Base-by-base conservation (phyloP, 2,888 invertebrate species). In the Embidobia sp. region DNA sequence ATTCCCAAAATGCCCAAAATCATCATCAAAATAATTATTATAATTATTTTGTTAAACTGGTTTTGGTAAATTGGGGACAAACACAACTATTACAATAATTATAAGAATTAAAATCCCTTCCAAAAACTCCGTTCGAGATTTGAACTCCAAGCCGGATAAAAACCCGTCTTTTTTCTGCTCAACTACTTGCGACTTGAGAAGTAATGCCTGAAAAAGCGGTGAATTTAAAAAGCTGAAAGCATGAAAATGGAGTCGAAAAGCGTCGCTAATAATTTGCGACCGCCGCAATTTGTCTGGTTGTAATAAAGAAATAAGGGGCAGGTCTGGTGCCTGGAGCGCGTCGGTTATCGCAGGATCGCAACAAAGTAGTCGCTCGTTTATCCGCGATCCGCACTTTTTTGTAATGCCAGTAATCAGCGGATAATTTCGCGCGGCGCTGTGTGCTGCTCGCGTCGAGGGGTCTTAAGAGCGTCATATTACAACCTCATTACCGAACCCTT, bases 401-500 rank as follows among this genome's bases (percentile, higher is more conserved):
- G 31, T 69, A 55, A 78, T 70, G 61, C 18, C 66, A 72, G 77
- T 75, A 75, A 79, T 79, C 77, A 59, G 42, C 63, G 44, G 73
- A 76, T 67, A 76, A 74, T 66, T 61, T 15, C 49, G 31, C 40
- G 66, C 57, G 42, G 29, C 26, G 61, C 59, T 63, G 67, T 75
- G 67, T 67, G 75, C 69, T 69, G 75, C 72, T 53, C 53, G 78
- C 63, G 49, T 48, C 49, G 49, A 66, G 53, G 40, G 67, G 46
- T 18, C 63, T 73, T 76, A 75, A 78, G 75, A 75, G 78, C 76
- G 63, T 63, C 69, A 73, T 76, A 77, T 79, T 77, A 79, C 79
- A 77, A 79, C 79, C 79, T 79, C 79, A 79, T 79, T 79, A 79
- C 73, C 57, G 53, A 64, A 67, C 76, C 75, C 72, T 63, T 55